A percentile compares a stretch with the other conserved stretches of the same genome.
These are phyloP conservation scores for Pseudoatta argentina DNA, from an alignment of 1,140 invertebrate species.

Conservation along the genomic window DNA sequence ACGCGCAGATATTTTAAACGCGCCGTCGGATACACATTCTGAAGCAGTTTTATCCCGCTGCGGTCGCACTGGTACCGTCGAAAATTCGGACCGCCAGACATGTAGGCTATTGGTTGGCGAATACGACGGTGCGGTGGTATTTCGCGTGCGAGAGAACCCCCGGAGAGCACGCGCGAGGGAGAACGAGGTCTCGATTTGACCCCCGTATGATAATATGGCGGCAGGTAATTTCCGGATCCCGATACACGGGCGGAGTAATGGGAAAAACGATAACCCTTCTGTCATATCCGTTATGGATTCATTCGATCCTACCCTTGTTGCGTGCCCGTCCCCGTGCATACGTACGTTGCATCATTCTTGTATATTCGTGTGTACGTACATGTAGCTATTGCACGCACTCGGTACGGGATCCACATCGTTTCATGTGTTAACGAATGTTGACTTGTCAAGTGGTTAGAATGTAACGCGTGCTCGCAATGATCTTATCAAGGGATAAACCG, in stretches of 20 bases:
- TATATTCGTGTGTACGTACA: not conserved
- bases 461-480: conserved; percentile 19
- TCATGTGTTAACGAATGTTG: conserved; percentile 54
- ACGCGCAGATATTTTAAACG: conserved; percentile 65
- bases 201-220: conserved; percentile 76
- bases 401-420: conserved; percentile 12
- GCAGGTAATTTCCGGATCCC: conserved; percentile 77
- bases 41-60: conserved; percentile 64
- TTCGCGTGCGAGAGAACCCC: conserved; percentile 61
- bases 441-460: conserved; percentile 18
- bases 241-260: conserved; percentile 74
- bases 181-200: conserved; percentile 74
- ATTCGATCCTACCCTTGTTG: conserved; percentile 62
- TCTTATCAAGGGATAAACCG: not conserved
- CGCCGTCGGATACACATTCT: conserved; percentile 67
- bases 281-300: conserved; percentile 77
- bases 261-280: conserved; percentile 76
- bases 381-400: conserved; percentile 20
- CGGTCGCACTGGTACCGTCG: conserved; percentile 39
- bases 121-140: conserved; percentile 60
- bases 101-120: conserved; percentile 75
- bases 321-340: conserved; percentile 10
- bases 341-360: not conserved
- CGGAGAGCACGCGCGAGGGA: conserved; percentile 26
- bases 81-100: conserved; percentile 68